These are phyloP conservation scores for Drosophila mimetica DNA, from an alignment of 2,888 invertebrate genomes.

Conservation along the genomic window DNA sequence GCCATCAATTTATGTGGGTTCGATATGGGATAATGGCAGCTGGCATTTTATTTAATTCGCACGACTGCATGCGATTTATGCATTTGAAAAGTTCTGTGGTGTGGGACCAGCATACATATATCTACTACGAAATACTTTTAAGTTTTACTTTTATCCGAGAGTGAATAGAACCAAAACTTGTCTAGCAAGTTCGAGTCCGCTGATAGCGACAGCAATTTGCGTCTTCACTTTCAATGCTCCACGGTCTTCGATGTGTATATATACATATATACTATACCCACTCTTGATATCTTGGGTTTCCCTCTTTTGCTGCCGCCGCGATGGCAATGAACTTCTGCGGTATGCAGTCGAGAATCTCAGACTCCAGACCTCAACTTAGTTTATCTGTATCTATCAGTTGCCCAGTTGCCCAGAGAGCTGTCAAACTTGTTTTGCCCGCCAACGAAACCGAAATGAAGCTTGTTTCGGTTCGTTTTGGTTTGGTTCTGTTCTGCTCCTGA, in stretches of 20 bases:
- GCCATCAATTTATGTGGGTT: conserved; percentile 42
- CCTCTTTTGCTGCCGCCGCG: neutral
- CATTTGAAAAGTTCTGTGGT: conserved; percentile 20
- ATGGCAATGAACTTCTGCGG: conserved; percentile 69
- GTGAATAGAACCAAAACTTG: conserved; percentile 46
- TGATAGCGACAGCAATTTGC: conserved; percentile 56
- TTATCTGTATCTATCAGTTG: conserved; percentile 49
- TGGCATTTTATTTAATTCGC: conserved; percentile 34
- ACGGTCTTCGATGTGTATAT: conserved; percentile 1
- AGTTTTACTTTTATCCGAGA: conserved; percentile 30
- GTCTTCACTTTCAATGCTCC: conserved; percentile 68
- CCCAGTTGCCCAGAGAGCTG: conserved; percentile 50
- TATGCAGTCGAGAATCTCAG: conserved; percentile 41
- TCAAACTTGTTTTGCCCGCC: conserved; percentile 71
- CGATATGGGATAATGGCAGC: conserved; percentile 40
- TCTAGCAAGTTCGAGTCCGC: conserved; percentile 39
- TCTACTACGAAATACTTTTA: conserved; percentile 2
- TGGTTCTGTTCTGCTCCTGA: conserved; percentile 31
- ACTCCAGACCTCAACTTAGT: conserved; percentile 44
- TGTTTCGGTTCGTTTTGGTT: conserved; percentile 57
- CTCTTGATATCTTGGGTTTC: conserved; percentile 7
- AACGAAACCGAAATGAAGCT: conserved; percentile 76
- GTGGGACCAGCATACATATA: conserved; percentile 5
- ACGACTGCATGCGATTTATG: conserved; percentile 39
- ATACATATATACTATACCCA: neutral